Evolutionary conservation across 1,140 invertebrate genomes (phyloP).

Genomic region (Parapsyche elsis): DNA sequence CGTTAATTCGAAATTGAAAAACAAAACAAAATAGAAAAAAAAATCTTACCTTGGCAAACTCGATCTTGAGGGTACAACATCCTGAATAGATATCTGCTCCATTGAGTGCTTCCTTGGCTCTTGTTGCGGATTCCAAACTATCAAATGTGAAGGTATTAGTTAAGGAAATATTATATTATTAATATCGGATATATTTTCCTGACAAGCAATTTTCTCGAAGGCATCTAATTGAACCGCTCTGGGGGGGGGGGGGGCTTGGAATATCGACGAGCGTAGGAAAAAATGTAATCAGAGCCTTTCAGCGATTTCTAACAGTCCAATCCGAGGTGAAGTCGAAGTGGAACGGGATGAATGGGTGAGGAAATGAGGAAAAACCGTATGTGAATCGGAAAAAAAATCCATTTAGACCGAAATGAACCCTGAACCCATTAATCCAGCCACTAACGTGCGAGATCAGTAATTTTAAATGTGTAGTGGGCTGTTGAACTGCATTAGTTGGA

Average conservation of each 20-base stretch:
- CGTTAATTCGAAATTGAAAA: slow-evolving; percentile 11
- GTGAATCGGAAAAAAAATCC: too few relatives aligned
- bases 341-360: neutral
- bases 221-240: neutral
- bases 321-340: neutral
- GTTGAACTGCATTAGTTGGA: too few relatives aligned
- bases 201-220: neutral
- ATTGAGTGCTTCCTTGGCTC: slow-evolving; percentile 94
- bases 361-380: neutral
- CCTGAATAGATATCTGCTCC: slow-evolving; percentile 99
- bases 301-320: neutral
- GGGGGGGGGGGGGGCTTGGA: neutral
- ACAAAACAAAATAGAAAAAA: slow-evolving; percentile 39
- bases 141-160: slow-evolving; percentile 81
- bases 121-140: slow-evolving; percentile 91
- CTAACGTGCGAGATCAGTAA: too few relatives aligned
- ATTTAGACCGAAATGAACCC: too few relatives aligned
- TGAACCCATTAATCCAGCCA: too few relatives aligned
- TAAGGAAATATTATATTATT: slow-evolving; percentile 61
- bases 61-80: slow-evolving; percentile 98
- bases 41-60: slow-evolving; percentile 94
- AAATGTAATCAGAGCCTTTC: neutral
- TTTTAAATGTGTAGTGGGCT: too few relatives aligned
- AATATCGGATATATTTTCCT: neutral
- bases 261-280: neutral